Evolutionary conservation across 2,888 invertebrate genomes (phyloP), one percentile per base, ranked within the genome.

Genomic region (Nebria brevicollis): DNA sequence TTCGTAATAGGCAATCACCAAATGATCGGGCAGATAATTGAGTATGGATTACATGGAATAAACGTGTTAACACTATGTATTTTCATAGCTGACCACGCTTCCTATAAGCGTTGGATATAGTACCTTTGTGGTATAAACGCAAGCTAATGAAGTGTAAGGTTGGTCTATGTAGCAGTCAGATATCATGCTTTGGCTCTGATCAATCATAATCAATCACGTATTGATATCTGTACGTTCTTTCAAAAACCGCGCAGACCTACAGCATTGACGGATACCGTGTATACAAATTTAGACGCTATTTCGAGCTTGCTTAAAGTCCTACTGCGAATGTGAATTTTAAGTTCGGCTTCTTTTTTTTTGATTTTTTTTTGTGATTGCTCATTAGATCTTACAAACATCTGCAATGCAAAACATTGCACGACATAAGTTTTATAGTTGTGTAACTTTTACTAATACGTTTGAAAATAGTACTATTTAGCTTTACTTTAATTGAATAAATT

Each of bases 161-260:
- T 73, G 43, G 2, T 7, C 41, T 26, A 73, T 73, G 73, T 6
- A 42, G 41, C 73, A 73, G 13, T 8, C 73, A 73, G 42, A 73
- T 41, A 15, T 26, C 26, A n/a, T 42, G 42, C 41, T n/a, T 73
- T 13, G 73, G 73, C 73, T 73, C 73, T 73, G 73, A 73, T 73
- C 73, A 73, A 73, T 73, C 73, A 73, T 73, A 73, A 73, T 73
- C 73, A 73, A 73, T 73, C 73, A 73, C 42, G 41, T 73, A 73
- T 73, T 73, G 73, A 73, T 73, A 26, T 41, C 42, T 73, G 43
- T 41, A 34, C 73, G 43, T 11, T 34, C 70, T 26, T 25, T 20
- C 70, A 25, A n/a, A n/a, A 41, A 26, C n/a, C 42, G 8, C 54
- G 43, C 8, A 15, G 73, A 73, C 73, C 73, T 73, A 73, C 73